Base-by-base conservation (phyloP, 2,113 vertebrate species). In the Potamarius usumacintae region DNA sequence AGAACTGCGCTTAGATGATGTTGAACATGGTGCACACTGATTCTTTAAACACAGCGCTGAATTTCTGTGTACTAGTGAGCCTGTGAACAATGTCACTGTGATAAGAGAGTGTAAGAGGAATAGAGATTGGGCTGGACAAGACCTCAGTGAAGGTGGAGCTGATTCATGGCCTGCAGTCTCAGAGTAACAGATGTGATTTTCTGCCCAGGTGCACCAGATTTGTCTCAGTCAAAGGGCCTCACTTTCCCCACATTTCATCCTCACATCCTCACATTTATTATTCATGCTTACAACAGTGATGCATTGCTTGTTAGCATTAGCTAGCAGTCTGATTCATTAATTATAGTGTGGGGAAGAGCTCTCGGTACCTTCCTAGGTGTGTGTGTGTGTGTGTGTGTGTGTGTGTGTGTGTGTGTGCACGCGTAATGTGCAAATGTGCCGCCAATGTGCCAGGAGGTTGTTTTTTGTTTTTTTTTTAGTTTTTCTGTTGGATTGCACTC, bases 71-170 rank as follows among this genome's bases (percentile, higher is more conserved):
- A 60, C 62, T 62, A 82, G 57, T 42, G 30, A 82, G 30, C 34
- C 58, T 62, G 57, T 22, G 57, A 82, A 55, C 82, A 78, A 57
- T 72, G 69, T 72, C 52, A 79, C 62, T 72, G n/a, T 86, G 71
- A 82, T 84, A 90, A 92, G 91, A 94, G 93, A 93, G 57, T 62
- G 79, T 48, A 62, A 91, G 86, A 27, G 81, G 86, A 90, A 88
- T 83, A 80, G 84, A 88, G 83, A 78, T 50, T 34, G 74, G 72
- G 67, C 60, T 69, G 69, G 84, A 83, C 62, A 69, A 84, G 76
- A 89, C 89, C 88, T 88, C 82, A 50, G 88, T 88, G 82, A 89
- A 79, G 42, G 71, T 79, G 82, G 74, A 86, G 65, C 86, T 89
- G 82, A 91, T 91, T 92, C 88, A 91, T 92, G 87, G 80, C 83